Evolutionary conservation across 2,888 invertebrate species (phyloP).

Genomic region (Mechanitis messenoides): DNA sequence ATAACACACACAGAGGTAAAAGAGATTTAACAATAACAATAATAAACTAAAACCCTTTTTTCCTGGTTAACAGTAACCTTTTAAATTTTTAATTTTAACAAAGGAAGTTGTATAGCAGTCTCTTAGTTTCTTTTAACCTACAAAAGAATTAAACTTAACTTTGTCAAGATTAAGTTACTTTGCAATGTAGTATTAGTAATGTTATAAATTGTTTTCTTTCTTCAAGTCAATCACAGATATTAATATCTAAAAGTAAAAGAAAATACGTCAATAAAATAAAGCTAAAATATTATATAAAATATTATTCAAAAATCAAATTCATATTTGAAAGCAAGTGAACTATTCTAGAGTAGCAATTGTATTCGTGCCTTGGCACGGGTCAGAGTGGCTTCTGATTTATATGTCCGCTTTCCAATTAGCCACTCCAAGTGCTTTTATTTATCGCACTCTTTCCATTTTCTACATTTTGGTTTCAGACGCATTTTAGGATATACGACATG

Average conservation of each 20-base stretch:
- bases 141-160: no score
- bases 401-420: slow-evolving; percentile 69
- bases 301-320: slow-evolving; percentile 14
- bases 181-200: not conserved
- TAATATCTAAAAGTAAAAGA: slow-evolving; percentile 5
- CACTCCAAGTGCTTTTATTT: slow-evolving; percentile 63
- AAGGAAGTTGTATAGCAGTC: no score
- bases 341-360: slow-evolving; percentile 46
- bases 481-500: slow-evolving; percentile 1
- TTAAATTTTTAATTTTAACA: no score
- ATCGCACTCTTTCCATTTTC: slow-evolving; percentile 65
- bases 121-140: no score
- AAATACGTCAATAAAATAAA: slow-evolving; percentile 3
- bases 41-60: no score
- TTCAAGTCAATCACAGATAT: not conserved
- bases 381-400: slow-evolving; percentile 66
- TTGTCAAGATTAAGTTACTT: no score
- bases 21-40: no score
- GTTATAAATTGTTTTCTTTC: not conserved
- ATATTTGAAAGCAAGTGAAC: slow-evolving; percentile 35
- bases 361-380: slow-evolving; percentile 50
- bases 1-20: no score
- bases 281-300: not conserved
- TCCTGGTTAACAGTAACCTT: no score
- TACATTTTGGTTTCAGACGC: slow-evolving; percentile 48